Percentiles rank a stretch among this genome's conserved stretches.
Conservation (phyloP, 2,888 invertebrate genomes). For the Stenodera caucasica region DNA sequence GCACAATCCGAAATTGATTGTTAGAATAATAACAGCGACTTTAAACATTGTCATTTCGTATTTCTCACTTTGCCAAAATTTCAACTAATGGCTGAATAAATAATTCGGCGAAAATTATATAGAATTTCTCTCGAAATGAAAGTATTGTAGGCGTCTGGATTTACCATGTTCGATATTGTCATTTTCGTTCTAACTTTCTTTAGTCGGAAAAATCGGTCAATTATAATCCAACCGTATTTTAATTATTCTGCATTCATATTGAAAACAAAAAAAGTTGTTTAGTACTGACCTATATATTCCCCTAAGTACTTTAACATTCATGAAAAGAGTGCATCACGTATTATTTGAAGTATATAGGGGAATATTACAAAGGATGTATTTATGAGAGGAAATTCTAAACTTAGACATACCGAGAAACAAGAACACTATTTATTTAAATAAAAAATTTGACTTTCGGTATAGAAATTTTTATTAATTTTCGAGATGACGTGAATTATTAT, state of each 20-base stretch:
- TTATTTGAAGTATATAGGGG: slow-evolving; percentile 10
- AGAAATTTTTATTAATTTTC: neutral
- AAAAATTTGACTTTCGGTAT: neutral
- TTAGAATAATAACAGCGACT: slow-evolving; percentile 13
- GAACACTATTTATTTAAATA: slow-evolving; percentile 2
- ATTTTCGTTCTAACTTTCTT: slow-evolving; percentile 2
- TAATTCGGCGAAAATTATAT: slow-evolving; percentile 3
- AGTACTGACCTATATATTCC: slow-evolving; percentile 23
- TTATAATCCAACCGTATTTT: neutral
- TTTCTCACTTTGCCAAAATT: slow-evolving; percentile 12
- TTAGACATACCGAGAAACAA: neutral
- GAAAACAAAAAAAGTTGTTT: slow-evolving; percentile 13
- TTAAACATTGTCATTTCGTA: slow-evolving; percentile 18
- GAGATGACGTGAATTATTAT: neutral
- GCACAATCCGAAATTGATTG: slow-evolving; percentile 1
- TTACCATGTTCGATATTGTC: slow-evolving; percentile 27
- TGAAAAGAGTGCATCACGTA: slow-evolving; percentile 14
- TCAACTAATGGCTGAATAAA: slow-evolving; percentile 12
- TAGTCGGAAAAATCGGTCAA: slow-evolving; percentile 7
- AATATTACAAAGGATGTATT: slow-evolving; percentile 11
- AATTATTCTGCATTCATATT: slow-evolving; percentile 1
- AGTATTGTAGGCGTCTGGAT: slow-evolving; percentile 37
- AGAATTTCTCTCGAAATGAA: slow-evolving; percentile 37
- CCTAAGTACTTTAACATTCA: slow-evolving; percentile 20
- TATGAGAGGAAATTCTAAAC: slow-evolving; percentile 2